A percentile compares a stretch with the other conserved stretches of the same genome.
phyloP scores from a whole-genome alignment of 2,113 vertebrate genomes.

The Paedocypris sp. region DNA sequence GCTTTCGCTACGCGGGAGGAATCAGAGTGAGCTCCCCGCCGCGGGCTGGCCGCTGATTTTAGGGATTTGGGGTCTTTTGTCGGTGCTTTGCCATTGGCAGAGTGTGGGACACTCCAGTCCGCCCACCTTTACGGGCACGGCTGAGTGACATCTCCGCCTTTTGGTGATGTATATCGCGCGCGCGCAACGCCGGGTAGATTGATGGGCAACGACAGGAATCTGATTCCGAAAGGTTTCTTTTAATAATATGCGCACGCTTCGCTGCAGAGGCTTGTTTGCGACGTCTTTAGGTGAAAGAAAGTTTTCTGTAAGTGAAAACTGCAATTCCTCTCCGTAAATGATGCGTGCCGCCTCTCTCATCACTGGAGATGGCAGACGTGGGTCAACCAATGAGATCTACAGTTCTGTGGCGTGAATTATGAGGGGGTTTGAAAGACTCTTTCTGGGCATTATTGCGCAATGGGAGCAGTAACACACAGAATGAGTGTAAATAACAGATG shows the following conservation, averaged over 20 bases:
- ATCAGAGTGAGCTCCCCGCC: constrained; percentile 54
- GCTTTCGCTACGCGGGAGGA: constrained; percentile 58
- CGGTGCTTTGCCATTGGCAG: constrained; percentile 61
- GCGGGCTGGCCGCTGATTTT: constrained; percentile 52
- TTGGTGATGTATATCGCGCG: not conserved
- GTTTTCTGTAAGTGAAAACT: not conserved
- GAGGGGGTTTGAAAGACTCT: not conserved
- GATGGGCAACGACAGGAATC: not conserved
- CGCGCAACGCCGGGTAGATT: not conserved
- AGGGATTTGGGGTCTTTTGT: constrained; percentile 61
- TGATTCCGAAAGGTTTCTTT: not conserved
- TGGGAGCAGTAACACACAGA: too few relatives aligned
- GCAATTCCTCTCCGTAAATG: constrained; percentile 22
- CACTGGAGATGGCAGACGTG: constrained; percentile 18
- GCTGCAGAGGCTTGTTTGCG: not conserved
- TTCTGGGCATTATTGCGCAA: too few relatives aligned
- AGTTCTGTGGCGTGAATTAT: not conserved
- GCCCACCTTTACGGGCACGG: constrained; percentile 58
- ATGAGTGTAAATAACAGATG: too few relatives aligned
- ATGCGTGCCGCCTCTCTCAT: constrained; percentile 24
- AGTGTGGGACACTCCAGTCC: constrained; percentile 57
- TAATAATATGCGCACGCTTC: not conserved
- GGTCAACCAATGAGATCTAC: not conserved
- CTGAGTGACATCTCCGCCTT: constrained; percentile 44
- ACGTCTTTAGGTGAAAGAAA: not conserved